Conservation (phyloP, 2,113 vertebrate species). For the Plecotus auritus region DNA sequence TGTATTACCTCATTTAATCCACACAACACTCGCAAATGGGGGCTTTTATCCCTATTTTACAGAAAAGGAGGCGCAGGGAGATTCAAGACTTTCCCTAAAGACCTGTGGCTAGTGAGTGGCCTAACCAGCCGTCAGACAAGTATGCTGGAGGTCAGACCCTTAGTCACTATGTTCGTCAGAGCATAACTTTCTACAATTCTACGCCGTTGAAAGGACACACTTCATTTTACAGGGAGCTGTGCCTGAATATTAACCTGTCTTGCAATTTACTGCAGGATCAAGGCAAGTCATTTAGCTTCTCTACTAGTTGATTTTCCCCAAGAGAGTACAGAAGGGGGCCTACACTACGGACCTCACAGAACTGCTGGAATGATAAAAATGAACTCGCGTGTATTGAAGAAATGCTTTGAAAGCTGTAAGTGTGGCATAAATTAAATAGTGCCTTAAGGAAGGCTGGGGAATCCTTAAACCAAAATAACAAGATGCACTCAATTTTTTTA, state of each 20-base stretch:
- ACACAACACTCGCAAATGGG: not conserved
- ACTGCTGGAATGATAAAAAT: not conserved
- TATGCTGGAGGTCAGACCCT: not conserved
- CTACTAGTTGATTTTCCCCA: not conserved
- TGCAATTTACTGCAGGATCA: not conserved
- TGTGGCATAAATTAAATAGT: not conserved
- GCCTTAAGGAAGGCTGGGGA: slow-evolving; percentile 17
- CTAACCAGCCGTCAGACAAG: not conserved
- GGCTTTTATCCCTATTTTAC: not conserved
- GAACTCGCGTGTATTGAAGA: not conserved
- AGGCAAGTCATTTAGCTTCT: not conserved
- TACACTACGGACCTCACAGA: not conserved
- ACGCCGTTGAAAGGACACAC: not conserved
- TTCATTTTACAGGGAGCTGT: not conserved
- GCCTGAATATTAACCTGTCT: not conserved
- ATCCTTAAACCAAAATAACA: slow-evolving; percentile 47
- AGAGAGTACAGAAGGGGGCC: not conserved
- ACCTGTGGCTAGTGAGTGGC: not conserved
- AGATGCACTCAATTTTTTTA: not conserved
- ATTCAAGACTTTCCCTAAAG: not conserved
- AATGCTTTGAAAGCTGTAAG: slow-evolving; percentile 27
- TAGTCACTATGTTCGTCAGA: not conserved
- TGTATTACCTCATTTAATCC: not conserved
- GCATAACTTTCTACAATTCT: not conserved
- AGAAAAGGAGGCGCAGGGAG: not conserved